phyloP scores from a whole-genome alignment of 1,140 invertebrate genomes.

The Bombus waltoni region DNA sequence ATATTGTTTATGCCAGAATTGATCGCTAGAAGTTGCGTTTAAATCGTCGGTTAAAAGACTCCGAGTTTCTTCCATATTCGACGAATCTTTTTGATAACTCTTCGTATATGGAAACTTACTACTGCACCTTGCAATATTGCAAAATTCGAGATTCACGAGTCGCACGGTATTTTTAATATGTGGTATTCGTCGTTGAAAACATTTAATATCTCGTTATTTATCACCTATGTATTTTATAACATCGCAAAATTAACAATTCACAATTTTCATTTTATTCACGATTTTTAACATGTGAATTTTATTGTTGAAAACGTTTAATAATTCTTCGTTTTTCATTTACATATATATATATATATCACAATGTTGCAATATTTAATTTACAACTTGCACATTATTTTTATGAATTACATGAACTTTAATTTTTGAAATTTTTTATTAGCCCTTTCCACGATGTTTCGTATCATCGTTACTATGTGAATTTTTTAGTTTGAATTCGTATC shows the following conservation, averaged over 20 bases:
- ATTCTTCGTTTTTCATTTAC: no score
- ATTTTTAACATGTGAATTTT: neutral
- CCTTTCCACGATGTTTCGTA: neutral
- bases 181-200: neutral
- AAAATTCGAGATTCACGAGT: neutral
- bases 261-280: no score
- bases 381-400: neutral
- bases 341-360: no score
- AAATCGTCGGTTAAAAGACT: neutral
- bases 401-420: neutral
- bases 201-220: neutral
- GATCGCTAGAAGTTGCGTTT: neutral
- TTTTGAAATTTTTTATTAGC: neutral
- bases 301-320: neutral
- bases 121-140: neutral
- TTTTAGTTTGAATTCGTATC: neutral
- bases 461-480: neutral
- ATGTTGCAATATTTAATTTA: neutral
- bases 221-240: neutral
- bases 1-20: conserved; percentile 9
- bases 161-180: neutral
- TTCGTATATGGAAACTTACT: neutral
- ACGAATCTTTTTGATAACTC: no score
- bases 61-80: neutral
- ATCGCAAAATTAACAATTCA: no score